phyloP scores from a whole-genome alignment of 2,797 vertebrate species.

The Peromyscus melanophrys region DNA sequence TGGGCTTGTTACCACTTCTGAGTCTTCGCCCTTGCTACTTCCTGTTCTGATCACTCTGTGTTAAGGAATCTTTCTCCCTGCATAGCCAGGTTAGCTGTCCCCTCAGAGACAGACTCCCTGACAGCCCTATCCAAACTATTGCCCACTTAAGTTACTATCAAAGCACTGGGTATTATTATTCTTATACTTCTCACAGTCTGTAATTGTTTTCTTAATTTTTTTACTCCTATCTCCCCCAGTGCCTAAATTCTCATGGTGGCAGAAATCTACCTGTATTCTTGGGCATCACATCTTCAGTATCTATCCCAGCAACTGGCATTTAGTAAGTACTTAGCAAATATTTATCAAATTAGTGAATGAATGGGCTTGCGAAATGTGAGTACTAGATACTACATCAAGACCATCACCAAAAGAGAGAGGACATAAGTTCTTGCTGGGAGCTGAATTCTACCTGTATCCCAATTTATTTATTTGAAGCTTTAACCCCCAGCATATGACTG shows the following conservation, averaged over 20 bases:
- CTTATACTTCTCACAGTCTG: neutral
- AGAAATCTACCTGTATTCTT: neutral
- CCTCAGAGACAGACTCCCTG: neutral
- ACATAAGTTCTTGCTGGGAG: neutral
- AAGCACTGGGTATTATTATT: neutral
- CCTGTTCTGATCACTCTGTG: neutral
- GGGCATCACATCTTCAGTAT: neutral
- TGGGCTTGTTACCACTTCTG: neutral
- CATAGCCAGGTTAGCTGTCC: neutral
- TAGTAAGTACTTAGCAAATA: neutral
- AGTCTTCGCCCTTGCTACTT: neutral
- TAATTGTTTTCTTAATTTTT: neutral
- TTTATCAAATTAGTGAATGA: slow-evolving; percentile 27
- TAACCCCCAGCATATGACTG: neutral
- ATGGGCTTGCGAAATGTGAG: neutral
- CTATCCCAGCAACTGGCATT: neutral
- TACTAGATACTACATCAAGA: neutral
- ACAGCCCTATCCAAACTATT: neutral
- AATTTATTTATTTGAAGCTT: neutral
- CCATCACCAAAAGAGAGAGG: neutral
- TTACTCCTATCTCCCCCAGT: neutral
- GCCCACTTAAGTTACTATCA: neutral
- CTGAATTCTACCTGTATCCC: neutral
- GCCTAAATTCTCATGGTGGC: neutral
- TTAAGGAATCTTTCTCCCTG: neutral